phyloP scores from a whole-genome alignment of 2,797 vertebrate species.

The Antennarius maculatus region DNA sequence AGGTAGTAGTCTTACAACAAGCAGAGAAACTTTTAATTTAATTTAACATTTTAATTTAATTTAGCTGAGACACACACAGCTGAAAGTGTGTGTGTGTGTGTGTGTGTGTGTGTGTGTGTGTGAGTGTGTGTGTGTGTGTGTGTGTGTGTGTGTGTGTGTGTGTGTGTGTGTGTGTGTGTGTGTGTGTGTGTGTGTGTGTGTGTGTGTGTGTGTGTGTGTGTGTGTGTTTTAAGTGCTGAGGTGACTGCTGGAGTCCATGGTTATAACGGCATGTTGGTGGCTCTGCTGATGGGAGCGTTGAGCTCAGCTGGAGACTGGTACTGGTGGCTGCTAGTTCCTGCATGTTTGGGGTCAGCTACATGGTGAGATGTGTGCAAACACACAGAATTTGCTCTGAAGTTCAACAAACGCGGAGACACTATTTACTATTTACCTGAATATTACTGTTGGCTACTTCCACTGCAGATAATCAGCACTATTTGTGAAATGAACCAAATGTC shows the following conservation, averaged over 20 bases:
- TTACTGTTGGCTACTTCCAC: too few relatives aligned
- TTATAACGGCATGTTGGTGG: constrained; percentile 81
- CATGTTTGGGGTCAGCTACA: constrained; percentile 69
- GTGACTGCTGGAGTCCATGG: constrained; percentile 74
- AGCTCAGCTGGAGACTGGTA: constrained; percentile 82
- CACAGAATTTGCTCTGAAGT: not conserved
- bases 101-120: too few relatives aligned
- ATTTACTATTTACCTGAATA: too few relatives aligned
- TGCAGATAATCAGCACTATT: too few relatives aligned
- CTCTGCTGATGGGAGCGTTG: constrained; percentile 79
- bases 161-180: too few relatives aligned
- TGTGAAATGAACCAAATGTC: too few relatives aligned
- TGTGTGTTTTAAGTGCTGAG: constrained; percentile 61
- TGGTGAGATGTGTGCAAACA: constrained; percentile 59
- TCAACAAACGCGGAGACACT: too few relatives aligned
- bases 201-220: constrained; percentile 18
- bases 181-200: not conserved
- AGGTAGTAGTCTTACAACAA: constrained; percentile 58
- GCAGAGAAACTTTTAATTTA: too few relatives aligned
- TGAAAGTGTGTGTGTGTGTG: not conserved
- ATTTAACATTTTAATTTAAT: too few relatives aligned
- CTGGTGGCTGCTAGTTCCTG: constrained; percentile 81
- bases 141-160: too few relatives aligned
- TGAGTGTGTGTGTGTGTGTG: too few relatives aligned
- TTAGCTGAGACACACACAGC: too few relatives aligned